Evolutionary conservation across 2,888 invertebrate species (phyloP).

Genomic region (Halocaridina rubra): DNA sequence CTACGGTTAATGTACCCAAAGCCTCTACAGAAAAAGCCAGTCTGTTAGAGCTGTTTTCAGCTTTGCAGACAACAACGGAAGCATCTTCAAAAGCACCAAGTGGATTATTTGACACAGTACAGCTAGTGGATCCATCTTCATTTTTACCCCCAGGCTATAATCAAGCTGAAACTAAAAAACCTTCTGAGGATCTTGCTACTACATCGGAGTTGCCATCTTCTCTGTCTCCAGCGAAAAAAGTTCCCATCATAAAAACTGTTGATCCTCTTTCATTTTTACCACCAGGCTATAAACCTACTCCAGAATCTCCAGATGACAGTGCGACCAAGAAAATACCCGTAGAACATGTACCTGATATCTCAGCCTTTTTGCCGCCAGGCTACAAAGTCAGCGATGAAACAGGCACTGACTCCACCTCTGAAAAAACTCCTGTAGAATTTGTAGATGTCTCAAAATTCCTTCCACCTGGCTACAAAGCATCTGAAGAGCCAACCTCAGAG

Average conservation of each 20-base stretch:
- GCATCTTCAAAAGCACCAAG: neutral
- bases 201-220: neutral
- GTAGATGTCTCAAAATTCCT: conserved; percentile 48
- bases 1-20: neutral
- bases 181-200: conserved; percentile 2
- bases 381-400: conserved; percentile 2
- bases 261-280: conserved; percentile 49
- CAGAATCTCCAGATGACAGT: conserved; percentile 21
- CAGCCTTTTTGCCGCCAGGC: conserved; percentile 27
- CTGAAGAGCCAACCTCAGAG: neutral
- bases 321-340: neutral
- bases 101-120: neutral
- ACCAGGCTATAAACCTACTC: conserved; percentile 37
- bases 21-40: neutral
- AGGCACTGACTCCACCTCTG: neutral
- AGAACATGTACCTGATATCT: conserved; percentile 1
- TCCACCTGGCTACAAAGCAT: conserved; percentile 31
- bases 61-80: conserved; percentile 1
- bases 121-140: conserved; percentile 4
- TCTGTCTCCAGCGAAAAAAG: neutral
- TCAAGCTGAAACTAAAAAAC: too few relatives aligned
- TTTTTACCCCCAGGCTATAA: conserved; percentile 54
- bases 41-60: neutral
- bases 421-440: neutral
- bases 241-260: conserved; percentile 17